phyloP scores from a whole-genome alignment of 2,888 invertebrate species.

The Rhopalosiphum nymphaeae region DNA sequence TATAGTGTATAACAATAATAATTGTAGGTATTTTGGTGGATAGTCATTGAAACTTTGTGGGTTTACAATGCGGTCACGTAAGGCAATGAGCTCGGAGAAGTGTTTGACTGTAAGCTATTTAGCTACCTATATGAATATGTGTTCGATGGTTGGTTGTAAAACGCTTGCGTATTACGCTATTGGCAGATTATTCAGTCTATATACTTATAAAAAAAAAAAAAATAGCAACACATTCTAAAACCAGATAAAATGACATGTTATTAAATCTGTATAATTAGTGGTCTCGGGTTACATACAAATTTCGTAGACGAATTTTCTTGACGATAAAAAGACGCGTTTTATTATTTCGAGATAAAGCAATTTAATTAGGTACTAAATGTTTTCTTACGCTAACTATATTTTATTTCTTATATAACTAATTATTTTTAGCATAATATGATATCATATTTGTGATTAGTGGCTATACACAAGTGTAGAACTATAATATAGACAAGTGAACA shows the following conservation, averaged over 20 bases:
- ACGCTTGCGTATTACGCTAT: not conserved
- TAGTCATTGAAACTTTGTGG: not conserved
- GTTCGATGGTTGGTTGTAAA: not conserved
- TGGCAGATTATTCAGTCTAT: not conserved
- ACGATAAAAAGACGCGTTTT: not conserved
- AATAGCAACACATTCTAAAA: conserved; percentile 9
- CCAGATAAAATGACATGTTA: conserved; percentile 23
- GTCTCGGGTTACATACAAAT: not conserved
- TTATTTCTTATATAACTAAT: not conserved
- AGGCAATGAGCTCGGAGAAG: not conserved
- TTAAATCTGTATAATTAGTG: not conserved
- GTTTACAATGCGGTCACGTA: not conserved
- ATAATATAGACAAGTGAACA: not conserved
- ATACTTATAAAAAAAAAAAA: not conserved
- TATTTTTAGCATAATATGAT: not conserved
- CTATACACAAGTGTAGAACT: not conserved
- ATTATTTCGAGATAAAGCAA: not conserved
- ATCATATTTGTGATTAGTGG: not conserved
- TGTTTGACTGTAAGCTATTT: conserved; percentile 20
- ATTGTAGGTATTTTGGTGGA: not conserved
- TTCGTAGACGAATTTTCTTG: conserved; percentile 14
- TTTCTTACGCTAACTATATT: not conserved
- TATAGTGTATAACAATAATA: not conserved
- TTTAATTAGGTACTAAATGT: not conserved
- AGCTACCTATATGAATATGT: not conserved